Base-by-base conservation (phyloP, 2,888 invertebrate genomes). In the Epicampocera succincta region DNA sequence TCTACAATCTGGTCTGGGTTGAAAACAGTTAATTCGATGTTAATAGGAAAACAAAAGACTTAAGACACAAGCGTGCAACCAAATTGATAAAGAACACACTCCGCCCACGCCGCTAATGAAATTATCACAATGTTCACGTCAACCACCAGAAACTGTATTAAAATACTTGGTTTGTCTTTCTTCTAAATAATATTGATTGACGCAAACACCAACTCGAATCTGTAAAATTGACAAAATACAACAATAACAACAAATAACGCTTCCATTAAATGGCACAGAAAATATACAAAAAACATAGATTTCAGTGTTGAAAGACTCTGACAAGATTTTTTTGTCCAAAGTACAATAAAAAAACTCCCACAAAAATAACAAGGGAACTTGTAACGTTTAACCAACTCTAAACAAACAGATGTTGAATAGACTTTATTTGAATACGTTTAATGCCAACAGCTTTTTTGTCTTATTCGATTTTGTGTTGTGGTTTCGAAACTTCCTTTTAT, bases 191-290 rank as follows among this genome's bases (percentile, higher is more conserved):
- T 44, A 69, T 65, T 82, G 78, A 74, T 82, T 82, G 74, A 65
- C 65, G 66, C 50, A 71, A 61, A 74, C 79, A 74, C 80, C 80
- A 80, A 75, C 80, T 72, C 68, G 56, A 66, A 48, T 46, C 69
- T 63, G 65, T 65, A 80, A 17, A 52, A 71, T 42, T 72, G 12
- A 54, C 29, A 19, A 71, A 46, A 17, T 56, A 44, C 46, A 61
- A 2, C 13, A 2, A 69, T 40, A 61, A 80, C 44, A 38, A 72
- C 40, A 38, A 63, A 61, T 25, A 61, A 72, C 74, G 63, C 58
- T 48, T 79, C 50, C 50, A 29, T 44, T 69, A 56, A 74, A 68
- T 56, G 48, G 40, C 21, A 65, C 21, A 61, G 21, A 48, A 48
- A 15, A 21, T 13, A 61, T 15, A 60, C 1, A 44, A 58, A 21